phyloP scores from a whole-genome alignment of 23 tunicate species.

The Ciona savignyi region DNA sequence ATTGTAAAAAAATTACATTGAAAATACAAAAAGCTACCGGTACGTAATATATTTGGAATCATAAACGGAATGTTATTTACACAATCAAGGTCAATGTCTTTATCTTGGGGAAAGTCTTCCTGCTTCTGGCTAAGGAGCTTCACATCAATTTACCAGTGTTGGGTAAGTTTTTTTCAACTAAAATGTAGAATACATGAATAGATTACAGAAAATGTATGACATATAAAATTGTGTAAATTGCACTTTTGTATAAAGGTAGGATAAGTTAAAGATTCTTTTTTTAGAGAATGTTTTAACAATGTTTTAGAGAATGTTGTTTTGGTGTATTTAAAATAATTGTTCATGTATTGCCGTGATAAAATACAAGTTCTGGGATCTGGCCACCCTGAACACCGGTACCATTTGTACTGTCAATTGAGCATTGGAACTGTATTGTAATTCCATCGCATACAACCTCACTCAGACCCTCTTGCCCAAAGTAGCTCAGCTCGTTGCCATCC shows the following conservation, averaged over 20 bases:
- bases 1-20: too few species aligned
- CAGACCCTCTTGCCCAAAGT: slow-evolving; percentile 91
- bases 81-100: slow-evolving; percentile 81
- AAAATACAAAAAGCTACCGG: too few species aligned
- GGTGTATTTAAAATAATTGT: background rate
- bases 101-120: slow-evolving; percentile 75
- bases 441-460: slow-evolving; percentile 69
- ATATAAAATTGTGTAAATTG: too few species aligned
- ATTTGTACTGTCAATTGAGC: slow-evolving; percentile 87
- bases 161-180: too few species aligned
- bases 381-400: slow-evolving; percentile 97
- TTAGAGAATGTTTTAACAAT: too few species aligned
- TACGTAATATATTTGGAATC: too few species aligned
- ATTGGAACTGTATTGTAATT: slow-evolving; percentile 76
- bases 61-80: background rate
- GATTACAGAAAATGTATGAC: too few species aligned
- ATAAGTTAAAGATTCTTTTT: too few species aligned
- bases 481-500: slow-evolving; percentile 87
- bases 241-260: too few species aligned
- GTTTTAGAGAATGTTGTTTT: too few species aligned
- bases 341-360: slow-evolving; percentile 43
- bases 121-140: slow-evolving; percentile 72
- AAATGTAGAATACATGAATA: too few species aligned
- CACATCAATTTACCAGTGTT: slow-evolving; percentile 88
- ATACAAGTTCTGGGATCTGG: slow-evolving; percentile 83